These are phyloP conservation scores for Eupithecia exiguata DNA, from an alignment of 2,888 invertebrate genomes.

Conservation along the genomic window DNA sequence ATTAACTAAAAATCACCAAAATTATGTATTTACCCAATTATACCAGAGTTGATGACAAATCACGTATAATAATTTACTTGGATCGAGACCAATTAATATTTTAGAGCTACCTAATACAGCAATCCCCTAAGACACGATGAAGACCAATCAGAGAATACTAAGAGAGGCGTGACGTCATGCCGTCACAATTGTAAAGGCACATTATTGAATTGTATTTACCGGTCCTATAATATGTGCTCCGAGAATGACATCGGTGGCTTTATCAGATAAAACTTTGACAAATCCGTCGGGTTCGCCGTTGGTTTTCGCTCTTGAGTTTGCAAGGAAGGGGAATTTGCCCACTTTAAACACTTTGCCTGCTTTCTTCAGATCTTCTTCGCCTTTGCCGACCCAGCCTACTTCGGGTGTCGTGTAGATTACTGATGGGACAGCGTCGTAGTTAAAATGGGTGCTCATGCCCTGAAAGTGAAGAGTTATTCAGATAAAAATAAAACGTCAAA, in stretches of 20 bases:
- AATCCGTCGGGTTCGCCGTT: conserved; percentile 99
- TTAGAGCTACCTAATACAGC: no score
- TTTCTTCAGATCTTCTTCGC: conserved; percentile 97
- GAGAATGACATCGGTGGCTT: conserved; percentile 95
- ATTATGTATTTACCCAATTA: no score
- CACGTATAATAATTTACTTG: no score
- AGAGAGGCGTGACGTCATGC: no score
- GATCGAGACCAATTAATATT: no score
- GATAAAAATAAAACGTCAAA: background rate
- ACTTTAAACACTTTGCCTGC: conserved; percentile 97
- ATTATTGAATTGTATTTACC: conserved; percentile 83
- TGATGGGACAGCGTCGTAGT: conserved; percentile 99
- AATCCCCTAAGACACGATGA: no score
- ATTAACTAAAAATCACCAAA: no score
- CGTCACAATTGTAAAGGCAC: no score
- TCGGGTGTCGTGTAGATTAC: conserved; percentile 99
- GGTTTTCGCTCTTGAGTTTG: conserved; percentile 99
- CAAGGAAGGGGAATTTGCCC: conserved; percentile 99
- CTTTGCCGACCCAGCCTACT: conserved; percentile 99
- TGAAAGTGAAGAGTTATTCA: conserved; percentile 46
- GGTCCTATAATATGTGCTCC: conserved; percentile 99
- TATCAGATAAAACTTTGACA: conserved; percentile 97
- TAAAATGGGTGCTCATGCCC: conserved; percentile 97
- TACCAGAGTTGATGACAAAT: no score
- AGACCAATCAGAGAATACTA: no score